Evolutionary conservation across 2,113 vertebrate genomes (phyloP), one percentile per base, ranked within the genome.

Genomic region (Mormoops blainvillei): DNA sequence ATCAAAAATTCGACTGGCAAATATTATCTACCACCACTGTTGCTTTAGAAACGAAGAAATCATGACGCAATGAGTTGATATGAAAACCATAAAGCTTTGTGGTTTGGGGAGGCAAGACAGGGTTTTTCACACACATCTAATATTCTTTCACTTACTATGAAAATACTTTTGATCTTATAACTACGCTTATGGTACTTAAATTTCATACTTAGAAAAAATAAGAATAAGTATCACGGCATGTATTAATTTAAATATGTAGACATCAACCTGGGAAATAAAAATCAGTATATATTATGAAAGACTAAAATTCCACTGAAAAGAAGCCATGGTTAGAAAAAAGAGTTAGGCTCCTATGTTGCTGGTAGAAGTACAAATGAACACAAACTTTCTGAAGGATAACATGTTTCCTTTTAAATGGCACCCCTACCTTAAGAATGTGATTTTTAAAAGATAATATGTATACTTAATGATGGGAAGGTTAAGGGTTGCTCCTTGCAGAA

Each of bases 361-460:
- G 7, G 7, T 63, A 31, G 91, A 54, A 82, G 36, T 41, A 45
- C 56, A 93, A 80, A 33, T 0, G 9, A 33, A 56, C 3, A 48
- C 26, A n/a, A 19, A 41, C 2, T 36, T 87, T 52, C 15, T 68
- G 13, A 74, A 74, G 56, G 61, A 90, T 31, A 95, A 24, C 7
- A 56, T 7, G 11, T 43, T 70, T 94, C 5, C 43, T 91, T 65
- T 85, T 24, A 52, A 5, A 43, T 45, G 38, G 7, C 0, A 89
- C 1, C 1, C 56, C n/a, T 82, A 3, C 7, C 10, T 74, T 90
- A 61, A 78, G 38, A 58, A 54, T 81, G 45, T 18, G 52, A 33
- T 26, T 70, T 87, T 84, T 84, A 96, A 77, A 95, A 94, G 36
- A 9, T 52, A 78, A 97, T 89, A 45, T 31, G 65, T 65, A 9